Base-by-base conservation (phyloP, 2,888 invertebrate genomes). In the Dastarcus helophoroides region DNA sequence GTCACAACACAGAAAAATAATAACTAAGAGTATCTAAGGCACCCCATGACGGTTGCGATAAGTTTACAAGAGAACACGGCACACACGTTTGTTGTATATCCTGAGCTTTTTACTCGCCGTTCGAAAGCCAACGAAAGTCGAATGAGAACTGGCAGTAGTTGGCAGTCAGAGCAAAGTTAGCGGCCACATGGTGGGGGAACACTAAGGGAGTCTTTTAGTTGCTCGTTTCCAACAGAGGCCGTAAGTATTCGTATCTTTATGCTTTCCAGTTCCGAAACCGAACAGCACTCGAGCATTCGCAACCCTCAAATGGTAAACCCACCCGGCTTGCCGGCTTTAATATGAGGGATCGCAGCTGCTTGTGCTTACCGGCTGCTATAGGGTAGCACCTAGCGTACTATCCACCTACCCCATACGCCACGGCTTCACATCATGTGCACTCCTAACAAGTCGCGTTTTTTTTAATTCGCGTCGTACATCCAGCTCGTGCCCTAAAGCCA, bases 261-360 rank as follows among this genome's bases (percentile, higher is more conserved):
- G 28, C 32, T 33, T 16, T 12, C 19, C 11, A 17, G 29, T 12
- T 32, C 23, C n/a, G n/a, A n/a, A n/a, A 8, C 24, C 6, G 8
- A 6, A 38, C 39, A 40, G 43, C 39, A 42, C 45, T 48, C 44
- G 45, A 44, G 44, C 44, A 42, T 48, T 52, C 42, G 46, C 57
- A 54, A 58, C 58, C 58, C 57, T 57, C 55, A 53, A 56, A 54
- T 55, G 56, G 46, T 37, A 49, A 49, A 48, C n/a, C 47, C 53
- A 52, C 51, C 51, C 55, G 53, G 52, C 51, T 46, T 50, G 50
- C 44, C 48, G 47, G 50, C 50, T 51, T 56, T 56, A 54, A 56
- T 55, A 54, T 53, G 51, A 56, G 55, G 56, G 50, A 47, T 46
- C 47, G 47, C 51, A 51, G 51, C 50, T 51, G 51, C 46, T 40